Percentiles rank a stretch among this genome's conserved stretches.
phyloP scores from a whole-genome alignment of 2,797 vertebrate genomes.

The Oreonectes daqikongensis region DNA sequence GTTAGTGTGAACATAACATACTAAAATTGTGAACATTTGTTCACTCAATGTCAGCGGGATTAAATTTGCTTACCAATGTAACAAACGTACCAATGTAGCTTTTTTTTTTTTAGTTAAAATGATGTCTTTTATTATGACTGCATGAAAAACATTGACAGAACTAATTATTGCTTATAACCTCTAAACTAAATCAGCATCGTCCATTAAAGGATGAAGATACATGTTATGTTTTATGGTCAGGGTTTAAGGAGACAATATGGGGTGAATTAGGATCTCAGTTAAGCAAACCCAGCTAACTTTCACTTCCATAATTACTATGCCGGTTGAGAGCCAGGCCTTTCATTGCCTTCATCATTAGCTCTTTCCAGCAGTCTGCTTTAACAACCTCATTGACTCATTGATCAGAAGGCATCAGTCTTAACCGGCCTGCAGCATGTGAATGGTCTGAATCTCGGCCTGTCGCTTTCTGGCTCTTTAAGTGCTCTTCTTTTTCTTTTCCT shows the following conservation, averaged over 20 bases:
- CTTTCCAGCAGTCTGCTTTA: constrained; percentile 79
- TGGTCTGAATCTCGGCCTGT: constrained; percentile 5
- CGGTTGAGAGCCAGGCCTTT: constrained; percentile 73
- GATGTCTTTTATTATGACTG: no score
- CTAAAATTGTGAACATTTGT: background rate
- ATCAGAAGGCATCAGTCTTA: constrained; percentile 72
- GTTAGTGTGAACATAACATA: no score
- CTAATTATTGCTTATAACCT: no score
- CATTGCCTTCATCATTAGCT: constrained; percentile 60
- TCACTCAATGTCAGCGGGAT: background rate
- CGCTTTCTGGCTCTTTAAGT: constrained; percentile 76
- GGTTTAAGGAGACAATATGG: constrained; percentile 24
- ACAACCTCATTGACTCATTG: constrained; percentile 80
- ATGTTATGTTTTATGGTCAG: background rate
- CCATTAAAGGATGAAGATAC: constrained; percentile 7
- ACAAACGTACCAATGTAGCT: no score
- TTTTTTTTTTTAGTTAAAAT: background rate
- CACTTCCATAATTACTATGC: constrained; percentile 80
- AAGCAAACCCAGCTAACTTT: constrained; percentile 56
- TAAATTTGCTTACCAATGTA: background rate
- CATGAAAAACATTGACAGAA: no score
- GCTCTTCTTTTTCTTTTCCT: constrained; percentile 77
- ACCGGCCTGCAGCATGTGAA: constrained; percentile 11
- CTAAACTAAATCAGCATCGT: background rate
- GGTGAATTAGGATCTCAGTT: constrained; percentile 54